Percentiles rank a stretch among this genome's conserved stretches.
phyloP scores from a whole-genome alignment of 2,113 vertebrate species.

The Hippocampus abdominalis region DNA sequence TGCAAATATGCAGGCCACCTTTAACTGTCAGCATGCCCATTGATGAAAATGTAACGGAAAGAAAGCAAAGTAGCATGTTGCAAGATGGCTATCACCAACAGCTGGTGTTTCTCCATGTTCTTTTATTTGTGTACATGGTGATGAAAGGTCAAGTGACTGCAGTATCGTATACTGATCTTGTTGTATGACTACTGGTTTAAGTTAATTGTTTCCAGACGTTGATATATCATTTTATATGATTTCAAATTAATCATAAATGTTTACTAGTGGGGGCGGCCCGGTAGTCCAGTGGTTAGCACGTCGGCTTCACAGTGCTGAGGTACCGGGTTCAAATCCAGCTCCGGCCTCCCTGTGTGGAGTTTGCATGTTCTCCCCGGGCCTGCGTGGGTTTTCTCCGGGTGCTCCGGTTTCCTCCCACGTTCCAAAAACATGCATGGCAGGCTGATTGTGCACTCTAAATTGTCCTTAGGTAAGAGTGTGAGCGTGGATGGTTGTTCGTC shows the following conservation, averaged over 20 bases:
- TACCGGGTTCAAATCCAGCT: too few species aligned
- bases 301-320: too few species aligned
- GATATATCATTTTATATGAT: conserved; percentile 67
- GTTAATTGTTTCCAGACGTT: conserved; percentile 59
- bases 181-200: conserved; percentile 40
- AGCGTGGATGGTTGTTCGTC: too few species aligned
- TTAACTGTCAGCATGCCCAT: conserved; percentile 51
- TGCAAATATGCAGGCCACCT: conserved; percentile 37
- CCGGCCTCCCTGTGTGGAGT: too few species aligned
- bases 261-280: too few species aligned
- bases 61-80: conserved; percentile 41
- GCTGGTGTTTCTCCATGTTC: conserved; percentile 31
- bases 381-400: too few species aligned
- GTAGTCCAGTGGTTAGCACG: too few species aligned
- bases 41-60: conserved; percentile 36
- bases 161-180: conserved; percentile 29
- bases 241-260: conserved; percentile 44
- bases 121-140: conserved; percentile 56
- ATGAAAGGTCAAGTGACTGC: conserved; percentile 11
- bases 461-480: too few species aligned
- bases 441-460: too few species aligned
- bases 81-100: conserved; percentile 44
- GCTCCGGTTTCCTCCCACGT: too few species aligned
- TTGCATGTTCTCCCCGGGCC: too few species aligned
- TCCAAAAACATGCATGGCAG: too few species aligned